These are phyloP conservation scores for Syrphus vitripennis DNA, from an alignment of 2,888 invertebrate species.

Conservation along the genomic window DNA sequence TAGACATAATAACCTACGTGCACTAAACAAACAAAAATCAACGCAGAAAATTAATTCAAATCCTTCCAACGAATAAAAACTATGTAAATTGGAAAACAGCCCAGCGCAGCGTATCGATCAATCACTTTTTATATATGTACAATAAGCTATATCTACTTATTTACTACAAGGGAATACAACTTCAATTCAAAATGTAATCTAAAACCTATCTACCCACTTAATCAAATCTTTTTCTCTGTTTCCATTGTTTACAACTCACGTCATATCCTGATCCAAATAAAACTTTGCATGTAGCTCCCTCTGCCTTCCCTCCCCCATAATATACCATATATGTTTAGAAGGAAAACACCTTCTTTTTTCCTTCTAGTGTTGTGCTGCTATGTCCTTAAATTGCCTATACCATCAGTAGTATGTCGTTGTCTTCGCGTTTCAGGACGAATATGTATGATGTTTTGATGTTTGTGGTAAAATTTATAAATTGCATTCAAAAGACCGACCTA, in stretches of 20 bases:
- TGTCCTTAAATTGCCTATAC: constrained; percentile 25
- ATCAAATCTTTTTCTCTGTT: constrained; percentile 27
- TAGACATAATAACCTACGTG: too few species aligned
- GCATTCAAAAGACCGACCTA: constrained; percentile 41
- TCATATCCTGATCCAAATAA: constrained; percentile 44
- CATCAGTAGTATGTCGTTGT: not conserved
- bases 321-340: not conserved
- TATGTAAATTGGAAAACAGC: too few species aligned
- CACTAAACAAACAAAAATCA: not conserved
- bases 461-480: constrained; percentile 62
- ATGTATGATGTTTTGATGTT: constrained; percentile 16
- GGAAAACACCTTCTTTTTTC: not conserved
- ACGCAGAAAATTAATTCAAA: constrained; percentile 1
- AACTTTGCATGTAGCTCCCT: constrained; percentile 40
- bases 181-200: constrained; percentile 36
- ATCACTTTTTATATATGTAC: constrained; percentile 17
- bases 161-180: not conserved
- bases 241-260: constrained; percentile 47
- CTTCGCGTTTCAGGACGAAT: not conserved
- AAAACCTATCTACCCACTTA: constrained; percentile 48
- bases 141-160: not conserved
- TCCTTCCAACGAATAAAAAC: not conserved
- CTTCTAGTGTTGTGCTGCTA: not conserved
- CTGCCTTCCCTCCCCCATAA: not conserved
- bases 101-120: constrained; percentile 47